Conservation (phyloP, 2,797 vertebrate species). For the Phataginus tricuspis region DNA sequence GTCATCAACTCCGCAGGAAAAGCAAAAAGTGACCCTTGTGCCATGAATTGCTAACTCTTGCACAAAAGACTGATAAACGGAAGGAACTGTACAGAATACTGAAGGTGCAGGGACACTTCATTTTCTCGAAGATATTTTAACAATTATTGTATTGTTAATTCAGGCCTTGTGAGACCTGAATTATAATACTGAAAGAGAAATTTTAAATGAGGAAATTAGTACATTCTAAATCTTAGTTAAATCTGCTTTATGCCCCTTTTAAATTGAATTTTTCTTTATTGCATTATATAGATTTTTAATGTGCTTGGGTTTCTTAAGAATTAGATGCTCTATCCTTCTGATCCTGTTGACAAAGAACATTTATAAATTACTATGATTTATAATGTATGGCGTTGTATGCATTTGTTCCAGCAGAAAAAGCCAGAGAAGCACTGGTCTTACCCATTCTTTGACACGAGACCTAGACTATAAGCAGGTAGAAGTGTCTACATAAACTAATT, state of each 20-base stretch:
- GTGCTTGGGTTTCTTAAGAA: conserved; percentile 79
- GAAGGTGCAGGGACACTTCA: conserved; percentile 85
- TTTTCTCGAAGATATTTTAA: conserved; percentile 74
- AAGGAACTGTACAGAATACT: conserved; percentile 77
- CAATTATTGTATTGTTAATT: conserved; percentile 81
- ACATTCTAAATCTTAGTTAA: conserved; percentile 85
- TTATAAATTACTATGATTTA: conserved; percentile 87
- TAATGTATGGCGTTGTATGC: conserved; percentile 79
- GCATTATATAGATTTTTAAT: conserved; percentile 83
- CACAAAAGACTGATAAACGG: conserved; percentile 48
- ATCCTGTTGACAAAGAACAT: conserved; percentile 80
- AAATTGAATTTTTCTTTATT: conserved; percentile 82
- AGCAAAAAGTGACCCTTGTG: conserved; percentile 95
- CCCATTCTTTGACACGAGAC: conserved; percentile 58
- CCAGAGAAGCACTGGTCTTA: conserved; percentile 54
- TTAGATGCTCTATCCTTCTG: conserved; percentile 75
- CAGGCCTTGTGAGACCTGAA: conserved; percentile 84
- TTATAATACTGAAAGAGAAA: conserved; percentile 80
- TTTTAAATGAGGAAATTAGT: conserved; percentile 84
- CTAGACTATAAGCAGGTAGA: not conserved
- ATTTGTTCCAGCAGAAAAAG: conserved; percentile 78
- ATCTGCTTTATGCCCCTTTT: conserved; percentile 79
- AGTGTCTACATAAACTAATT: conserved; percentile 56
- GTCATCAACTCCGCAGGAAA: conserved; percentile 98
- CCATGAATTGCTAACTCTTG: conserved; percentile 93